A percentile compares a stretch with the other conserved stretches of the same genome.
phyloP scores from a whole-genome alignment of 2,797 vertebrate species.

The Tinamus major region DNA sequence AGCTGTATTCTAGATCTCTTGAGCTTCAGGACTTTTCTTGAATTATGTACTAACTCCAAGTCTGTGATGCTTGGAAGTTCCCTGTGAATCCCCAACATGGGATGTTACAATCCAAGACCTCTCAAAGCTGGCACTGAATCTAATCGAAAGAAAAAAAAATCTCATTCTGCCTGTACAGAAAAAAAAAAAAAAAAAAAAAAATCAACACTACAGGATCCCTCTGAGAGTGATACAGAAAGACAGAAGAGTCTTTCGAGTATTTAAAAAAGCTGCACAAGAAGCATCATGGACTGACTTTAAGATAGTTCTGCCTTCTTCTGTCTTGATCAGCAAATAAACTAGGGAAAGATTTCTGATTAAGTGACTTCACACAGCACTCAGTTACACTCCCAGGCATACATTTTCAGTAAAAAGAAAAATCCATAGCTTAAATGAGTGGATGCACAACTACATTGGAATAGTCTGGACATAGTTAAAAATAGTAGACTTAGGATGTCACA shows the following conservation, averaged over 20 bases:
- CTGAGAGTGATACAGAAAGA: background rate
- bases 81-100: background rate
- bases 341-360: background rate
- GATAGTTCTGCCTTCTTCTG: background rate
- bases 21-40: background rate
- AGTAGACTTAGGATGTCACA: background rate
- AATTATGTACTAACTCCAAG: background rate
- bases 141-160: background rate
- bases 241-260: background rate
- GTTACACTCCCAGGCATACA: background rate
- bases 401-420: background rate
- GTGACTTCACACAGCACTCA: background rate
- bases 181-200: background rate
- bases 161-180: background rate
- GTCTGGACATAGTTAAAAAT: background rate
- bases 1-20: background rate
- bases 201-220: background rate
- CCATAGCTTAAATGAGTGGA: background rate
- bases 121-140: background rate
- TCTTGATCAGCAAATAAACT: background rate
- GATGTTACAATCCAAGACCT: background rate
- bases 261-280: background rate
- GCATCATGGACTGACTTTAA: background rate
- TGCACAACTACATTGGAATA: background rate
- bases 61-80: background rate